phyloP scores from a whole-genome alignment of 2,113 vertebrate genomes.

The Neodontobutis hainanensis region DNA sequence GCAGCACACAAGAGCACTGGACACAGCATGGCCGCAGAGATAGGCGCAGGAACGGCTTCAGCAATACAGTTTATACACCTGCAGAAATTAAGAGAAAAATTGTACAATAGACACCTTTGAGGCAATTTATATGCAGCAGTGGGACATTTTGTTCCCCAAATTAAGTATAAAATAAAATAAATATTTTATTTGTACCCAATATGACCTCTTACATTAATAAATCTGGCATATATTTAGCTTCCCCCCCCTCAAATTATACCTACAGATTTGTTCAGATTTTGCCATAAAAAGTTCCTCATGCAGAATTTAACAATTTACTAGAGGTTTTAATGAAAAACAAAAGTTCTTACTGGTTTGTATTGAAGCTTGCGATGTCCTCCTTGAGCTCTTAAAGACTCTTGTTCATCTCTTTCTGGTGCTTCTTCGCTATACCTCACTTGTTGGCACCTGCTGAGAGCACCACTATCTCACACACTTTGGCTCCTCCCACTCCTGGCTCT shows the following conservation, averaged over 20 bases:
- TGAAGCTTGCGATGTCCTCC: conserved; percentile 39
- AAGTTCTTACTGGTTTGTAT: conserved; percentile 52
- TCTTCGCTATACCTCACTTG: conserved; percentile 65
- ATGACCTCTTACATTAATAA: too few species aligned
- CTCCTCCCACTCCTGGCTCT: conserved; percentile 60
- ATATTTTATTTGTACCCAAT: too few species aligned
- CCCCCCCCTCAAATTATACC: too few species aligned
- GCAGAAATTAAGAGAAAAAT: conserved; percentile 7
- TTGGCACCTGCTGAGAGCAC: conserved; percentile 79
- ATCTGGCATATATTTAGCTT: too few species aligned
- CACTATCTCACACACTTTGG: conserved; percentile 62
- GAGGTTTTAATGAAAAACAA: background rate
- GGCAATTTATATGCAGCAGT: too few species aligned
- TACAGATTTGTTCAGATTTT: too few species aligned
- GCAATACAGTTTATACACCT: conserved; percentile 32
- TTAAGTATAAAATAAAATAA: too few species aligned
- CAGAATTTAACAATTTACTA: too few species aligned
- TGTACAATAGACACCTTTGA: too few species aligned
- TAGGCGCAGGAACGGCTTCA: conserved; percentile 4
- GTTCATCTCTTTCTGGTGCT: conserved; percentile 56
- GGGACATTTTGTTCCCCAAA: too few species aligned
- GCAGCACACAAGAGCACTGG: conserved; percentile 70
- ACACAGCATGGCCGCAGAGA: conserved; percentile 72
- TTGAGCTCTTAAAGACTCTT: conserved; percentile 65
- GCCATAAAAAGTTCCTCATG: too few species aligned